phyloP scores from a whole-genome alignment of 1,140 invertebrate species.

The Heliconius melpomene region DNA sequence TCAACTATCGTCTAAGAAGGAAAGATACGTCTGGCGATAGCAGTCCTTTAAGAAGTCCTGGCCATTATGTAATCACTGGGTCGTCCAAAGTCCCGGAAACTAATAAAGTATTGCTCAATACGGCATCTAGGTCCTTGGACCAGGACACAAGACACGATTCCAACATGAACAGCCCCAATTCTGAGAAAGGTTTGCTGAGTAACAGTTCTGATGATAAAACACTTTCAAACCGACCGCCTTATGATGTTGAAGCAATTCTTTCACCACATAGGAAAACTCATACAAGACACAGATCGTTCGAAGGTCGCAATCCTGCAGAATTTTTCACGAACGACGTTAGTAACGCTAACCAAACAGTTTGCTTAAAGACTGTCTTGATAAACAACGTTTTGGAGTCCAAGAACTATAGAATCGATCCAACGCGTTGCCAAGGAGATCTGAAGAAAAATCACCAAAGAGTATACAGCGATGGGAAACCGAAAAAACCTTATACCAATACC shows the following conservation, averaged over 20 bases:
- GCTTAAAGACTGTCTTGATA: slow-evolving; percentile 71
- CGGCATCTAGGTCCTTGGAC: slow-evolving; percentile 71
- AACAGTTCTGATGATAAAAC: slow-evolving; percentile 76
- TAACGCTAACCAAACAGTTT: slow-evolving; percentile 67
- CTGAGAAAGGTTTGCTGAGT: slow-evolving; percentile 60
- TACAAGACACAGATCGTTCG: slow-evolving; percentile 60
- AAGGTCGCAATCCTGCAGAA: slow-evolving; percentile 49
- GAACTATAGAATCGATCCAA: slow-evolving; percentile 68
- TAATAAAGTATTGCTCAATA: slow-evolving; percentile 64
- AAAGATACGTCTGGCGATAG: slow-evolving; percentile 67
- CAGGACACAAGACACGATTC: slow-evolving; percentile 63
- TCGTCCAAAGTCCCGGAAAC: slow-evolving; percentile 63
- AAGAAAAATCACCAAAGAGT: slow-evolving; percentile 66
- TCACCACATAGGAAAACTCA: slow-evolving; percentile 67
- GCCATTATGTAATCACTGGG: slow-evolving; percentile 77
- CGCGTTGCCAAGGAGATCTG: slow-evolving; percentile 64
- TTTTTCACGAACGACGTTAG: slow-evolving; percentile 53
- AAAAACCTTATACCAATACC: slow-evolving; percentile 44
- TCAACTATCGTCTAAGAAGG: slow-evolving; percentile 74
- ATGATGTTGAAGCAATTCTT: slow-evolving; percentile 58
- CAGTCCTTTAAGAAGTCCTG: slow-evolving; percentile 76
- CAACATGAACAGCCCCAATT: slow-evolving; percentile 73
- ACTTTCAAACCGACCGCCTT: slow-evolving; percentile 60
- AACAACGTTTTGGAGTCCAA: slow-evolving; percentile 70
- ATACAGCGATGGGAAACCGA: slow-evolving; percentile 56